A percentile compares a stretch with the other conserved stretches of the same genome.
phyloP scores from a whole-genome alignment of 2,888 invertebrate genomes.

The Alitta virens region DNA sequence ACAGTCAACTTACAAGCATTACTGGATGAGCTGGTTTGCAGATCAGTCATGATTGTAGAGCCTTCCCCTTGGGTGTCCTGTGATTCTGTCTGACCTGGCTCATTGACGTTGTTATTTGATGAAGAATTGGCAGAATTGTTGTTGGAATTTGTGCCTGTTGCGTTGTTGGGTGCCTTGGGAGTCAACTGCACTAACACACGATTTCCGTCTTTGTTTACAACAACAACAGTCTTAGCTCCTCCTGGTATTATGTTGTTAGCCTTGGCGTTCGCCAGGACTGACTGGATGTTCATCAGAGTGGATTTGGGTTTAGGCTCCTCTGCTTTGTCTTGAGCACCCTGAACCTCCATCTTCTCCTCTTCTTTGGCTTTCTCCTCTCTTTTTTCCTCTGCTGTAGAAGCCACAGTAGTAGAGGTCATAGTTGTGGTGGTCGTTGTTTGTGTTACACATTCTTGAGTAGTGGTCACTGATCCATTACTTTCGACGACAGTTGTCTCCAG shows the following conservation, averaged over 20 bases:
- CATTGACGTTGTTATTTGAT: constrained; percentile 28
- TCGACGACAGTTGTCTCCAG: constrained; percentile 21
- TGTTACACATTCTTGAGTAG: background rate
- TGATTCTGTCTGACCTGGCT: constrained; percentile 25
- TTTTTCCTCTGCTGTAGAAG: background rate
- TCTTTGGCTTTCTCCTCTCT: constrained; percentile 1
- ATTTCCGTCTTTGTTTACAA: constrained; percentile 46
- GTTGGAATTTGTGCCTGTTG: background rate
- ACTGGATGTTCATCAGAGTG: constrained; percentile 44
- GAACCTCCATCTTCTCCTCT: background rate
- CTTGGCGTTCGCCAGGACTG: constrained; percentile 25
- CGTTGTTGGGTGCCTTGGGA: background rate
- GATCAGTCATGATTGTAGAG: no score
- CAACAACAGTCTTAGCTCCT: constrained; percentile 41
- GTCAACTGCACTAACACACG: constrained; percentile 14
- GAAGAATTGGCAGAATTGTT: constrained; percentile 33
- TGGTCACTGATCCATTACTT: constrained; percentile 3
- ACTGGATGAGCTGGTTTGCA: no score
- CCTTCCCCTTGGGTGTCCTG: constrained; percentile 22
- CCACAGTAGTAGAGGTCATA: constrained; percentile 1
- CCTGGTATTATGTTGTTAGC: constrained; percentile 1
- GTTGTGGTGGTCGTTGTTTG: constrained; percentile 13
- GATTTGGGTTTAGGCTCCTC: constrained; percentile 14
- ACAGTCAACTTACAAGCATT: no score
- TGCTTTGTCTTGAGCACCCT: background rate